Evolutionary conservation across 2,888 invertebrate species (phyloP), one percentile per base, ranked within the genome.

Genomic region (Dynastes hyllus): DNA sequence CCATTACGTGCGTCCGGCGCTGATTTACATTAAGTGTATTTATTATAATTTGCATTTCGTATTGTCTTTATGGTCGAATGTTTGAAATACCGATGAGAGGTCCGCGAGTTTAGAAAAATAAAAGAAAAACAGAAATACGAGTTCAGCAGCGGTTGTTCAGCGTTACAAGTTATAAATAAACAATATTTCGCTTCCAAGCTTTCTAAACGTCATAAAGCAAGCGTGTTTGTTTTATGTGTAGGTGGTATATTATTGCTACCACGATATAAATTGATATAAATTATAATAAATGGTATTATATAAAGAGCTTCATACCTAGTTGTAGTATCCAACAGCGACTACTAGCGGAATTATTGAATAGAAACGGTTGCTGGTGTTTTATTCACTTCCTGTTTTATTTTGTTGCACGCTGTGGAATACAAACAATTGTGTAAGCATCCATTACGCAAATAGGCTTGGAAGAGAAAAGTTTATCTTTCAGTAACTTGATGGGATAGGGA

Each of bases 31-130:
- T 58, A 58, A 22, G 5, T 9, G 16, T 22, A 58, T 58, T 58
- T 58, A 58, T 58, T 58, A 58, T 22, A 58, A 58, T 58, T 58
- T 58, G 55, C 55, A 58, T 58, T 58, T 58, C 55, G 55, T 58
- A 58, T 58, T 58, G 55, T 58, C 55, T 58, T 58, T 58, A 58
- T 58, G 55, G 22, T 16, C 22, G 22, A 22, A 58, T 58, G 55
- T 22, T 58, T 58, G 55, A 58, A 58, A 58, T 58, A 58, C 8
- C 55, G 22, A 22, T 6, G 55, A 16, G 11, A 55, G n/a, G 22
- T 8, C 55, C 8, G 22, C 16, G 27, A 45, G 45, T 11, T 45
- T 45, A 45, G 45, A 11, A 45, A 45, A 45, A 45, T 8, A 11
- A 45, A 45, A 45, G 11, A 1, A 45, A 45, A 11, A 45, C 45